Conservation (phyloP, 2,888 invertebrate species). For the Leptopilina syphax region DNA sequence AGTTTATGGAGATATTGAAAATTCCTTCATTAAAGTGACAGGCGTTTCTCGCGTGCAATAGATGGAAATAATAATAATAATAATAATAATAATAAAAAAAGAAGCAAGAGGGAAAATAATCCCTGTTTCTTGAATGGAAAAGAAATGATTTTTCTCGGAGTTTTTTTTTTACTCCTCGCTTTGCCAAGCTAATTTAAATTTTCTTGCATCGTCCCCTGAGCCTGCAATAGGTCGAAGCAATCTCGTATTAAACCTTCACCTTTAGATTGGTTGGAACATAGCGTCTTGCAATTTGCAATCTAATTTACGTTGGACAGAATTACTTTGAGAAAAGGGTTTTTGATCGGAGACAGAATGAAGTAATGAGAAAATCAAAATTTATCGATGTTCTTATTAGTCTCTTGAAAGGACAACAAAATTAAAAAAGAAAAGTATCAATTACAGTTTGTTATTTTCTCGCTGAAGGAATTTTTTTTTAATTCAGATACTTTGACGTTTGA, state of each 20-base stretch:
- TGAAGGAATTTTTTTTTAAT: neutral
- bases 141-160: slow-evolving; percentile 19
- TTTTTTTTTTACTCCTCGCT: slow-evolving; percentile 1
- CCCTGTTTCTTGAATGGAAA: slow-evolving; percentile 4
- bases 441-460: too few relatives aligned
- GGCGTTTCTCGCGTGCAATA: neutral
- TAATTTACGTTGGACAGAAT: slow-evolving; percentile 35
- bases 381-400: neutral
- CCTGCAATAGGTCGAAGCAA: slow-evolving; percentile 39
- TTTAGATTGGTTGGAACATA: slow-evolving; percentile 37
- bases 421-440: neutral
- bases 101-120: neutral
- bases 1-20: slow-evolving; percentile 3
- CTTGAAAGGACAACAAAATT: neutral
- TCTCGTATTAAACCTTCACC: slow-evolving; percentile 36
- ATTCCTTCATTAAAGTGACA: neutral
- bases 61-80: too few relatives aligned
- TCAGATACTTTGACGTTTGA: too few relatives aligned
- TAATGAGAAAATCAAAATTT: slow-evolving; percentile 24
- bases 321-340: neutral
- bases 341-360: slow-evolving; percentile 1
- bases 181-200: slow-evolving; percentile 32
- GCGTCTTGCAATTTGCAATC: slow-evolving; percentile 34
- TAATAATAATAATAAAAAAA: neutral
- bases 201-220: slow-evolving; percentile 36